These are phyloP conservation scores for Cyprinodon variegatus DNA, from an alignment of 2,113 vertebrate species.

Conservation along the genomic window DNA sequence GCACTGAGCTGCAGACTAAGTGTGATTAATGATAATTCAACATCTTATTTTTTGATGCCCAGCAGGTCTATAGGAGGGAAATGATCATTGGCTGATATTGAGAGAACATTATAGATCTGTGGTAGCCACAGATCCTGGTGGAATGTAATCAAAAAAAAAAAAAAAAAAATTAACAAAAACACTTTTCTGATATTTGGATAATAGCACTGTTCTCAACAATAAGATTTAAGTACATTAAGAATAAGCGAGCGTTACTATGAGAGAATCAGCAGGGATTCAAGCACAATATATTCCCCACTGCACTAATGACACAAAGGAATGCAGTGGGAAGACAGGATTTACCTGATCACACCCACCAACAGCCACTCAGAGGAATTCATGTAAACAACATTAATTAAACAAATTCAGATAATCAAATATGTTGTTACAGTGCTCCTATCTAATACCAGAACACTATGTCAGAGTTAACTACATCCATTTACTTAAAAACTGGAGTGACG, in stretches of 20 bases:
- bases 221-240: not conserved
- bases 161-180: too few species aligned
- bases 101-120: too few species aligned
- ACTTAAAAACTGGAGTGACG: not conserved
- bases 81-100: too few species aligned
- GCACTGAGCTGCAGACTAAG: too few species aligned
- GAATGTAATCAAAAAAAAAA: too few species aligned
- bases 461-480: not conserved
- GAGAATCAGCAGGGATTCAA: too few species aligned
- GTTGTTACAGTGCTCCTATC: too few species aligned
- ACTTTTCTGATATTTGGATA: not conserved
- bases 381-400: not conserved
- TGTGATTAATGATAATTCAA: too few species aligned
- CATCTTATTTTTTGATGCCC: too few species aligned
- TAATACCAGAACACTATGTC: not conserved
- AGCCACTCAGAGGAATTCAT: not conserved
- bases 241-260: not conserved
- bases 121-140: too few species aligned
- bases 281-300: not conserved
- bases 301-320: not conserved
- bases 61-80: too few species aligned
- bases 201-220: not conserved
- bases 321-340: not conserved
- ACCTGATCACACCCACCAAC: not conserved
- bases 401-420: too few species aligned